phyloP scores from a whole-genome alignment of 1,140 invertebrate genomes.

The Lepidurus packardi region DNA sequence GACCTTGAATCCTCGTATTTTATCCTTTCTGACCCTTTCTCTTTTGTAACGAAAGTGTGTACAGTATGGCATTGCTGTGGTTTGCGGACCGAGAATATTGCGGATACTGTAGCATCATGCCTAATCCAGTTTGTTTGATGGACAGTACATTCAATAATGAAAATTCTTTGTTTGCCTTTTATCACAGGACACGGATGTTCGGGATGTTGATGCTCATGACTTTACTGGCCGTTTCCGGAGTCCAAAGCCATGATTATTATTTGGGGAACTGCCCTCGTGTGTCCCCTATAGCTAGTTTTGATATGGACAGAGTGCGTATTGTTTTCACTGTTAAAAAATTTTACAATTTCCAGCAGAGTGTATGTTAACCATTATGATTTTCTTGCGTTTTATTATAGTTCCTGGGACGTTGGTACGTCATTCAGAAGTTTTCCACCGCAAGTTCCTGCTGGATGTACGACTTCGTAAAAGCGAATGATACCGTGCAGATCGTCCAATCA shows the following conservation, averaged over 20 bases:
- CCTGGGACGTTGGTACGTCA: slow-evolving; percentile 71
- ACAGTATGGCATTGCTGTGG: too few species aligned
- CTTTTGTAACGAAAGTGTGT: too few species aligned
- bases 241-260: slow-evolving; percentile 29
- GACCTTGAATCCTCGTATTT: too few species aligned
- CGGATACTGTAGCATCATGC: too few species aligned
- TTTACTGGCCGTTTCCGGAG: slow-evolving; percentile 15
- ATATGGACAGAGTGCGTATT: slow-evolving; percentile 60
- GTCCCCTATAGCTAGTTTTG: slow-evolving; percentile 61
- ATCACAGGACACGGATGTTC: not conserved
- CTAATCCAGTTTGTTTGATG: too few species aligned
- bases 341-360: not conserved
- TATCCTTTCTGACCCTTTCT: too few species aligned
- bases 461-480: slow-evolving; percentile 54
- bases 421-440: slow-evolving; percentile 73
- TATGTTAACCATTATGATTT: not conserved
- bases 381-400: slow-evolving; percentile 50
- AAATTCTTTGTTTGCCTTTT: not conserved
- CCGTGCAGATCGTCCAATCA: slow-evolving; percentile 62
- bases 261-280: slow-evolving; percentile 65
- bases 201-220: not conserved
- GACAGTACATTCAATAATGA: not conserved
- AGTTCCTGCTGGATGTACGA: slow-evolving; percentile 73
- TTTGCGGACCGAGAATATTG: too few species aligned
- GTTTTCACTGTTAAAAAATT: not conserved